A percentile compares a stretch with the other conserved stretches of the same genome.
These are phyloP conservation scores for Mamestra brassicae DNA, from an alignment of 2,888 invertebrate genomes.

Conservation along the genomic window DNA sequence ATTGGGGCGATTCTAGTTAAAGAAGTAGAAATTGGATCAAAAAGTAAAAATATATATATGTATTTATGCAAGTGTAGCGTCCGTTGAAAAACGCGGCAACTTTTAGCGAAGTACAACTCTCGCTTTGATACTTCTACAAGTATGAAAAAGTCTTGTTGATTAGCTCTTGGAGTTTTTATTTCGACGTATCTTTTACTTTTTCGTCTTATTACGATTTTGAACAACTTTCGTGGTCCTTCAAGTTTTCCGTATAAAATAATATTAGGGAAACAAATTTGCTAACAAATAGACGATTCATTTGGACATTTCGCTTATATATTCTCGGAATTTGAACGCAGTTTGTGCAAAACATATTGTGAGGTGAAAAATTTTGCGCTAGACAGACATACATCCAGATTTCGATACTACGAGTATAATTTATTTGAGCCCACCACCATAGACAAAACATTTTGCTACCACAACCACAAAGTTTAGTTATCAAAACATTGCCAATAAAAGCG, in stretches of 20 bases:
- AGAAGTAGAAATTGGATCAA: constrained; percentile 72
- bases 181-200: constrained; percentile 77
- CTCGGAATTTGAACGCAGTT: constrained; percentile 31
- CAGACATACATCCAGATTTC: background rate
- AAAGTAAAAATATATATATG: constrained; percentile 73
- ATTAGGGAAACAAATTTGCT: constrained; percentile 64
- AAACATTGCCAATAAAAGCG: constrained; percentile 43
- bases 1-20: constrained; percentile 35
- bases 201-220: constrained; percentile 77
- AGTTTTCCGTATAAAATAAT: constrained; percentile 72
- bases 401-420: no score
- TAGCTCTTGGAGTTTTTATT: constrained; percentile 83
- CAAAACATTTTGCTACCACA: constrained; percentile 8
- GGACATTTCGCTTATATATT: constrained; percentile 47
- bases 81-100: constrained; percentile 75
- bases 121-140: constrained; percentile 83
- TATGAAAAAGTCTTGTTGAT: constrained; percentile 85
- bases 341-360: background rate
- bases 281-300: constrained; percentile 70
- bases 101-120: constrained; percentile 79
- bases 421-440: constrained; percentile 12
- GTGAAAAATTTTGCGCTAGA: constrained; percentile 5
- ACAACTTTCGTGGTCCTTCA: constrained; percentile 72
- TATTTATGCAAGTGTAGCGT: constrained; percentile 71
- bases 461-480: constrained; percentile 17